Evolutionary conservation across 1,140 invertebrate species (phyloP).

Genomic region (Microvelia longipes): DNA sequence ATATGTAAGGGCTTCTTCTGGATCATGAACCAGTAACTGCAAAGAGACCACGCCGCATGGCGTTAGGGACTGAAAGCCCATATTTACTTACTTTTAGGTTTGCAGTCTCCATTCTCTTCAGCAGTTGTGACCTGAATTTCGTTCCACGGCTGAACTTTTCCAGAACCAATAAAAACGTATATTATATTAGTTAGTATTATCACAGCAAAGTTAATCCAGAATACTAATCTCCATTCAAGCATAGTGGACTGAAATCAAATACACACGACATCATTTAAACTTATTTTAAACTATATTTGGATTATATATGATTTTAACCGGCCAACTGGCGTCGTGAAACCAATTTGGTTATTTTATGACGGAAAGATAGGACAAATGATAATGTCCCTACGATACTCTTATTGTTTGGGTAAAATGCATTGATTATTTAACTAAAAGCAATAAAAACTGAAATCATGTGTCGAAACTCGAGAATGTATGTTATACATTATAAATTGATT

Average conservation of each 20-base stretch:
- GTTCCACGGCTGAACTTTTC: conserved; percentile 57
- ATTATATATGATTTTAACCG: background rate
- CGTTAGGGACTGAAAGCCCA: too few relatives aligned
- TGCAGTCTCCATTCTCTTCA: too few relatives aligned
- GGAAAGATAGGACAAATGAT: background rate
- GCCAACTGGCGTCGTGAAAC: too few relatives aligned
- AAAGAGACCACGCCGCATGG: too few relatives aligned
- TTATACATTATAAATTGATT: too few relatives aligned
- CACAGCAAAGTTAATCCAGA: conserved; percentile 61
- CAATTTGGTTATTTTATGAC: background rate
- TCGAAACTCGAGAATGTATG: too few relatives aligned
- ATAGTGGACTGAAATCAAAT: conserved; percentile 44
- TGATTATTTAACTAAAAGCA: background rate
- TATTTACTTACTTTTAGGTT: too few relatives aligned
- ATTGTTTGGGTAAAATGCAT: background rate
- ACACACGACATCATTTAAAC: background rate
- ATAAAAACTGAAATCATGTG: background rate
- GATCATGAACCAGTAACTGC: too few relatives aligned
- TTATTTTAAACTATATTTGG: background rate
- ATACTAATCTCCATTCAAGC: conserved; percentile 64
- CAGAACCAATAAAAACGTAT: conserved; percentile 53
- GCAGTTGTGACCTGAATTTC: too few relatives aligned
- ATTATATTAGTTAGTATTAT: conserved; percentile 55
- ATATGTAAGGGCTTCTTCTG: too few relatives aligned
- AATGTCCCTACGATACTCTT: background rate